These are phyloP conservation scores for Fragum fragum DNA, from an alignment of 2,888 invertebrate species.

Conservation along the genomic window DNA sequence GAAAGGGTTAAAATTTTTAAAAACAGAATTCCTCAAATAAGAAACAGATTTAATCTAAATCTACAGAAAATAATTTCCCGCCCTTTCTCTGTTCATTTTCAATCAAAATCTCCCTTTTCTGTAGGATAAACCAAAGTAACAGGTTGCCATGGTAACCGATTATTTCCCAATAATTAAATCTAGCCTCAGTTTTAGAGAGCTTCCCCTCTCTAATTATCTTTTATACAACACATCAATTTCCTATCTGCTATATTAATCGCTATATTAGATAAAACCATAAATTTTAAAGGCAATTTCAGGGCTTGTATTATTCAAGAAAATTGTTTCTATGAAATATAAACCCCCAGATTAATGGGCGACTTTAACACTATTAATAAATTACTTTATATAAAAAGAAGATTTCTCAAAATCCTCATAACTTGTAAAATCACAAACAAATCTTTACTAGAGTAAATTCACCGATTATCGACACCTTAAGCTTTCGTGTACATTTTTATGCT, in stretches of 20 bases:
- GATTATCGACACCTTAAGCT: too few relatives aligned
- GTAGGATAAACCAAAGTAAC: slow-evolving; percentile 24
- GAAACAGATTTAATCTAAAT: slow-evolving; percentile 7
- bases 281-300: slow-evolving; percentile 29
- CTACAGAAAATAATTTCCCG: slow-evolving; percentile 14
- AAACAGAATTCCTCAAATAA: background rate
- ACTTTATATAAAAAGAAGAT: background rate
- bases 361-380: slow-evolving; percentile 16
- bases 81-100: slow-evolving; percentile 22
- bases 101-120: slow-evolving; percentile 25
- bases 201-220: slow-evolving; percentile 39
- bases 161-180: slow-evolving; percentile 36
- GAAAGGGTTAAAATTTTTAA: too few relatives aligned
- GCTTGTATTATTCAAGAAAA: slow-evolving; percentile 20
- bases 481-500: too few relatives aligned
- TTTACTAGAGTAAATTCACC: too few relatives aligned
- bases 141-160: slow-evolving; percentile 50
- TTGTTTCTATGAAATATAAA: slow-evolving; percentile 31
- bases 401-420: background rate
- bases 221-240: slow-evolving; percentile 42
- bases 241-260: slow-evolving; percentile 43
- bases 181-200: slow-evolving; percentile 29
- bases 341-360: slow-evolving; percentile 18
- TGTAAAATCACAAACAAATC: slow-evolving; percentile 1
- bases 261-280: slow-evolving; percentile 49